Percentiles rank a stretch among this genome's conserved stretches.
phyloP scores from a whole-genome alignment of 2,888 invertebrate species.

The Smittia aterrima region DNA sequence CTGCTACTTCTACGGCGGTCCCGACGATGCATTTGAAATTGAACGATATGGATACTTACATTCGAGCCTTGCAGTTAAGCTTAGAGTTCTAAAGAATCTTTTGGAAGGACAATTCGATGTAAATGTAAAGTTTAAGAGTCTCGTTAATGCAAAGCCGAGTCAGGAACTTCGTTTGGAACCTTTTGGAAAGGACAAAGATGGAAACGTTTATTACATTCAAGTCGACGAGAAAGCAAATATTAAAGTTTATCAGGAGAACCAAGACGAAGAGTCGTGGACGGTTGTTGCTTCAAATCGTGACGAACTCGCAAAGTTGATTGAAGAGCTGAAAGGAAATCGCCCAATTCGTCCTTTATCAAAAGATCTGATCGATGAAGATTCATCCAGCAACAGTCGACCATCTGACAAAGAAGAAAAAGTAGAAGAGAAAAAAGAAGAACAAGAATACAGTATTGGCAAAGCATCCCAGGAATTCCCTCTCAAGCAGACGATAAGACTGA shows the following conservation, averaged over 20 bases:
- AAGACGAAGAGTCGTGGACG: slow-evolving; percentile 95
- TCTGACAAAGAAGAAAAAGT: slow-evolving; percentile 46
- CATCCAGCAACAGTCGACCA: slow-evolving; percentile 57
- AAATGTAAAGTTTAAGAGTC: slow-evolving; percentile 88
- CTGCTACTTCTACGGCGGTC: slow-evolving; percentile 82
- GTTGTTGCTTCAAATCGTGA: slow-evolving; percentile 84
- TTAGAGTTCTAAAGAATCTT: slow-evolving; percentile 76
- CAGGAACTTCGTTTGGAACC: slow-evolving; percentile 82
- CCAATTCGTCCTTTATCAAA: slow-evolving; percentile 59
- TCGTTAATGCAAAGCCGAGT: slow-evolving; percentile 74
- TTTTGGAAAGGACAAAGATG: slow-evolving; percentile 85
- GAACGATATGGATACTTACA: slow-evolving; percentile 95
- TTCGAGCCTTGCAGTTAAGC: slow-evolving; percentile 81
- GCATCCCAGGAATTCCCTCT: slow-evolving; percentile 41
- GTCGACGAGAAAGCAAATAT: slow-evolving; percentile 85
- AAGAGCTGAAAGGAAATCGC: slow-evolving; percentile 70
- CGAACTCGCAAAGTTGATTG: slow-evolving; percentile 76
- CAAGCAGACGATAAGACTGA: slow-evolving; percentile 30
- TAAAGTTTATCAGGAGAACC: slow-evolving; percentile 90
- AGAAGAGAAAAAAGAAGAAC: slow-evolving; percentile 49
- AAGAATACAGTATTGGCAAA: slow-evolving; percentile 58
- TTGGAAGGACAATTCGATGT: slow-evolving; percentile 93
- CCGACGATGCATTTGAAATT: slow-evolving; percentile 93
- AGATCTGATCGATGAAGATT: slow-evolving; percentile 63
- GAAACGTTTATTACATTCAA: slow-evolving; percentile 92